phyloP scores from a whole-genome alignment of 2,113 vertebrate species.

The Pycnonotus jocosus region DNA sequence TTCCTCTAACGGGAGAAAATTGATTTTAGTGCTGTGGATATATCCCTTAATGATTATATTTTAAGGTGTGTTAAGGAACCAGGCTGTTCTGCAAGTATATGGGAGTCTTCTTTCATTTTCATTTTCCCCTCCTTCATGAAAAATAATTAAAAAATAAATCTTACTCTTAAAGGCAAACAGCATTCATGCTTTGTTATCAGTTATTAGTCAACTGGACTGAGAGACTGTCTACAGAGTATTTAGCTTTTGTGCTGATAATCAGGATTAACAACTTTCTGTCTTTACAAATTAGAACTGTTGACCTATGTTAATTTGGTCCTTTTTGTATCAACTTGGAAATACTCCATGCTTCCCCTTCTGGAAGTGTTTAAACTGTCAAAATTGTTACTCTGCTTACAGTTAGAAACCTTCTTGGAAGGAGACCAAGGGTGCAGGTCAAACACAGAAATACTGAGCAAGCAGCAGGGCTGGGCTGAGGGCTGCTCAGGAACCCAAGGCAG shows the following conservation, averaged over 20 bases:
- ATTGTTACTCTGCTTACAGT: background rate
- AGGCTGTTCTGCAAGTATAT: background rate
- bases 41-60: background rate
- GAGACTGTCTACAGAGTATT: background rate
- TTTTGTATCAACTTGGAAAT: background rate
- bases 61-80: background rate
- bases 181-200: background rate
- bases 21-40: background rate
- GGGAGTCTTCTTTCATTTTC: background rate
- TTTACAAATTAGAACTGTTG: background rate
- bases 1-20: background rate
- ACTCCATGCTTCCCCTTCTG: background rate
- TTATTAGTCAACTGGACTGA: background rate
- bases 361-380: constrained; percentile 28
- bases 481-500: background rate
- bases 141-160: background rate
- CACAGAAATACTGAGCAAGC: background rate
- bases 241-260: background rate
- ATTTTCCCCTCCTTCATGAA: background rate
- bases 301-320: constrained; percentile 2
- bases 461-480: background rate
- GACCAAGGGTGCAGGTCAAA: background rate
- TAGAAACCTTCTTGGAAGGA: constrained; percentile 7
- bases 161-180: background rate
- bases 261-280: background rate